Evolutionary conservation across 2,113 vertebrate species (phyloP), one percentile per base, ranked within the genome.

Genomic region (Microtus montanus): DNA sequence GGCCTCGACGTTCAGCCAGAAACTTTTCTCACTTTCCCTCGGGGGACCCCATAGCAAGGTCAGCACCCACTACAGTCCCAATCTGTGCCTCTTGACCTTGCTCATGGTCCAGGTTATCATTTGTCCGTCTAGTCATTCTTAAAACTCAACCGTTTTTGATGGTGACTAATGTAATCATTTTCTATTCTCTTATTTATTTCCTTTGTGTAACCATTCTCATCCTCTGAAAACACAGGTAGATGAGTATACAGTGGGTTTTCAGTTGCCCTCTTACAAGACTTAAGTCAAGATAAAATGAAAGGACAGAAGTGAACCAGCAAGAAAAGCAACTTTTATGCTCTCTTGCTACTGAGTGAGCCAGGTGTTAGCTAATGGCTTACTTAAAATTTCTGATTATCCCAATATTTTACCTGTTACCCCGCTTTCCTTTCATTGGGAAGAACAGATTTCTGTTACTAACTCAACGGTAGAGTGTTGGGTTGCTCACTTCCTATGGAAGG

Each of bases 251-350:
- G 3, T 1, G 35, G 70, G 6, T 92, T 61, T 47, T 90, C 26
- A 88, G 30, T 33, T 88, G 90, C 70, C 6, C 7, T 92, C 24
- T 82, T 77, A 1, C 33, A 77, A 89, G 20, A 79, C 28, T 70
- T 86, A 71, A 90, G 24, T 22, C 14, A 63, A 96, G 87, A 84
- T 44, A 41, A 88, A 95, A 74, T 20, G 6, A 70, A 61, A 73
- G 8, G 28, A 66, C 15, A n/a, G 38, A 12, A 19, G 17, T 70
- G 63, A 78, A 22, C 54, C 11, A 64, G 54, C 26, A 88, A 74
- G 9, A 11, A 49, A 68, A 70, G 64, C 75, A 52, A 3, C n/a
- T 41, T 74, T 47, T 58, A 47, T 82, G 82, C 3, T 33, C 58
- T 80, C 71, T 74, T 28, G 4, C 9, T 41, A 54, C 20, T 35